Conservation (phyloP, 92 coral and sea anemone genomes). For the Chrysogorgia sp. region DNA sequence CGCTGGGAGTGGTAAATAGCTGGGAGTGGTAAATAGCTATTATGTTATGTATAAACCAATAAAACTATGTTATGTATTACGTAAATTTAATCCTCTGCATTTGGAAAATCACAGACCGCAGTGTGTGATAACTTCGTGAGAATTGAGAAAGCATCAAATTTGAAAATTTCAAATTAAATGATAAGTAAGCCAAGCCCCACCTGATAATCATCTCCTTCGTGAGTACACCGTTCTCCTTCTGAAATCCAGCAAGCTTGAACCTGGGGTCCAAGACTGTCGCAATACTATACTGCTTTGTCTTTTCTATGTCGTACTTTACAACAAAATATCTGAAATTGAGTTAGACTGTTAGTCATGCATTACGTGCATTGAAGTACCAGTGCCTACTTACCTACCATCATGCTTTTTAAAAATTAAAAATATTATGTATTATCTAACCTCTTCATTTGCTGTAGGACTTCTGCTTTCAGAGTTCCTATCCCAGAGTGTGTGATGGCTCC, state of each 20-base stretch:
- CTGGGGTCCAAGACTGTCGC: conserved; percentile 1
- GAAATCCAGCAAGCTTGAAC: conserved; percentile 4
- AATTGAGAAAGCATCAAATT: not conserved
- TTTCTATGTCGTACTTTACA: not conserved
- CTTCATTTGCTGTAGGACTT: too few relatives aligned
- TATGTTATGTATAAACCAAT: not conserved
- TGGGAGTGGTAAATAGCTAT: not conserved
- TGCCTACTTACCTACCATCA: not conserved
- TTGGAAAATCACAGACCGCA: not conserved
- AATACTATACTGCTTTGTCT: not conserved
- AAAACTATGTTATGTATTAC: not conserved
- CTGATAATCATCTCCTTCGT: not conserved
- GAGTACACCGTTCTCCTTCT: not conserved
- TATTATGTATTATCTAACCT: too few relatives aligned
- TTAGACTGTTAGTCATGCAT: not conserved
- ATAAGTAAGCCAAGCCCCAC: not conserved
- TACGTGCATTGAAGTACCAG: not conserved
- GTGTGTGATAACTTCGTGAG: not conserved
- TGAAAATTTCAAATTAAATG: not conserved
- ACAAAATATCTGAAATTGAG: not conserved
- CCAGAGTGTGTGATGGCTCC: too few relatives aligned
- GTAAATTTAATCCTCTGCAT: not conserved
- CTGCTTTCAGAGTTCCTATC: too few relatives aligned
- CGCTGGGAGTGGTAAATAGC: not conserved
- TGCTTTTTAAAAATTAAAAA: not conserved